Conservation (phyloP, 2,888 invertebrate species). For the Apomyelois bistriatella region DNA sequence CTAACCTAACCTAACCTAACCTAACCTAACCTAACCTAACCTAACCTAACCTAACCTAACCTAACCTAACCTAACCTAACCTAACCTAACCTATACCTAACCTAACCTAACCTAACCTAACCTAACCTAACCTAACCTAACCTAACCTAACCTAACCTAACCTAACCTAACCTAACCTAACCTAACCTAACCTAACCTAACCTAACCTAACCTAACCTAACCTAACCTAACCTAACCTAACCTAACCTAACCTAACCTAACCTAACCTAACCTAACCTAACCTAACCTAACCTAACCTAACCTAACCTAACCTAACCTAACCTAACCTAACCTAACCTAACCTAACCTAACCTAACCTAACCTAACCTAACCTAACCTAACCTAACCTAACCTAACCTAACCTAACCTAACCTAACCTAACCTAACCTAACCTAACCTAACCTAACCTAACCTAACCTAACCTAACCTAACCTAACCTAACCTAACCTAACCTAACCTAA, state of each 20-base stretch:
- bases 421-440: neutral
- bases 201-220: neutral
- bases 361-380: neutral
- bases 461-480: neutral
- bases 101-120: neutral
- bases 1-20: too few relatives aligned
- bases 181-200: neutral
- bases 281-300: neutral
- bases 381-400: neutral
- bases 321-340: neutral
- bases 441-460: neutral
- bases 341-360: neutral
- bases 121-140: neutral
- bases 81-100: slow-evolving; percentile 4
- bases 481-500: neutral
- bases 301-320: neutral
- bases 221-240: neutral
- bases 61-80: too few relatives aligned
- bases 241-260: too few relatives aligned
- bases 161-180: neutral
- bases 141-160: neutral
- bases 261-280: neutral
- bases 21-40: too few relatives aligned
- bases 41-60: too few relatives aligned
- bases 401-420: neutral